These are phyloP conservation scores for Otus sunia DNA, from an alignment of 2,113 vertebrate species.

Conservation along the genomic window DNA sequence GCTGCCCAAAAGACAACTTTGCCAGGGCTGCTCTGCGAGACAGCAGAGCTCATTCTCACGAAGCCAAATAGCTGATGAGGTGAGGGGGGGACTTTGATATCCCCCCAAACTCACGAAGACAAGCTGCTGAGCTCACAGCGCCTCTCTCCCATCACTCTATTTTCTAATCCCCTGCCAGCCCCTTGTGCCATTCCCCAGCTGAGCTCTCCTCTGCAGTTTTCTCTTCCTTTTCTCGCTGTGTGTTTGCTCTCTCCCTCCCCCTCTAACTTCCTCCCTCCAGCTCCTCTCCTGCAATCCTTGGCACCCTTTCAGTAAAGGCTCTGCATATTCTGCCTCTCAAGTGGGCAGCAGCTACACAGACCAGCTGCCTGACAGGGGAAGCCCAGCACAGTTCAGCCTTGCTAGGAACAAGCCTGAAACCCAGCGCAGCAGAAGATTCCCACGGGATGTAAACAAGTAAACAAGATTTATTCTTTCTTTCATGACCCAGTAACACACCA, in stretches of 20 bases:
- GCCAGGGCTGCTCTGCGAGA: background rate
- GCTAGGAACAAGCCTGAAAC: background rate
- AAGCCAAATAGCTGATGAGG: background rate
- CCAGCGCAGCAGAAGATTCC: background rate
- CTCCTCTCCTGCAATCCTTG: background rate
- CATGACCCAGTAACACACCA: background rate
- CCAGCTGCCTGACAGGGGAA: background rate
- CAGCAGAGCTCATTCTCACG: background rate
- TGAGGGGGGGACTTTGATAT: fast-evolving
- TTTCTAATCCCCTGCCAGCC: background rate
- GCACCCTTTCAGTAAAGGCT: background rate
- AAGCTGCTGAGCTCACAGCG: background rate
- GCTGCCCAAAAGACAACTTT: fast-evolving
- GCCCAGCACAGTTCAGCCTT: background rate
- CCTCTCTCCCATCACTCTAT: background rate
- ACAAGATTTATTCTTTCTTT: constrained; percentile 39
- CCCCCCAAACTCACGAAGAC: background rate
- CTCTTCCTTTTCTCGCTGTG: background rate
- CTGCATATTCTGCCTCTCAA: background rate
- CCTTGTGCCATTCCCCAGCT: background rate
- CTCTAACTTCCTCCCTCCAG: background rate
- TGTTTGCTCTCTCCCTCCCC: background rate
- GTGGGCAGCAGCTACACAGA: background rate
- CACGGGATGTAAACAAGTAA: constrained; percentile 44
- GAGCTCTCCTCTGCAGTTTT: background rate